These are phyloP conservation scores for Lytechinus pictus DNA, from an alignment of 35 echinoderm and acorn worm species.

Conservation along the genomic window DNA sequence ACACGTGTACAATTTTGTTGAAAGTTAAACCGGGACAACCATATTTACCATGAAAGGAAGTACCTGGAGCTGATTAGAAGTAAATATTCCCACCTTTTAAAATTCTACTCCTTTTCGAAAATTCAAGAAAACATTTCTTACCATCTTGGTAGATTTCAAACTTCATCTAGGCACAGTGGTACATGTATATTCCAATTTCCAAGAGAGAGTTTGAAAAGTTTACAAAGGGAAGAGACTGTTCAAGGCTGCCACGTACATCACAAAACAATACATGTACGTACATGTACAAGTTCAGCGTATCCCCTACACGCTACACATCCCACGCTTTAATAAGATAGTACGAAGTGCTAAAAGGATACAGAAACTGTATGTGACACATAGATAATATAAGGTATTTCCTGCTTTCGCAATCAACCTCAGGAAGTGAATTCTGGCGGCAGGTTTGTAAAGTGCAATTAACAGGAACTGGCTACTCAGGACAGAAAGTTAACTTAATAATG, in stretches of 20 bases:
- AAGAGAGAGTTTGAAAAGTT: not conserved
- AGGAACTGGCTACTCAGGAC: not conserved
- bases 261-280: no score
- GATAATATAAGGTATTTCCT: not conserved
- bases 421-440: not conserved
- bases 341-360: not conserved
- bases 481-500: not conserved
- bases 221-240: not conserved
- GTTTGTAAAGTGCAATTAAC: not conserved
- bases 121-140: not conserved
- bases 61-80: not conserved
- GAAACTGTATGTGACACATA: not conserved
- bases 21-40: not conserved
- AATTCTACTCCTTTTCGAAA: not conserved
- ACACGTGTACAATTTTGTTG: not conserved
- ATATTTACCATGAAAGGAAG: not conserved
- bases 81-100: not conserved
- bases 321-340: no score
- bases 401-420: not conserved
- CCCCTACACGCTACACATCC: no score
- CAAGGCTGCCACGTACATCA: not conserved
- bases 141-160: not conserved
- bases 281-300: no score
- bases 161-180: not conserved
- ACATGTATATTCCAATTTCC: not conserved